phyloP scores from a whole-genome alignment of 2,888 invertebrate species.

The Yponomeuta cagnagella region DNA sequence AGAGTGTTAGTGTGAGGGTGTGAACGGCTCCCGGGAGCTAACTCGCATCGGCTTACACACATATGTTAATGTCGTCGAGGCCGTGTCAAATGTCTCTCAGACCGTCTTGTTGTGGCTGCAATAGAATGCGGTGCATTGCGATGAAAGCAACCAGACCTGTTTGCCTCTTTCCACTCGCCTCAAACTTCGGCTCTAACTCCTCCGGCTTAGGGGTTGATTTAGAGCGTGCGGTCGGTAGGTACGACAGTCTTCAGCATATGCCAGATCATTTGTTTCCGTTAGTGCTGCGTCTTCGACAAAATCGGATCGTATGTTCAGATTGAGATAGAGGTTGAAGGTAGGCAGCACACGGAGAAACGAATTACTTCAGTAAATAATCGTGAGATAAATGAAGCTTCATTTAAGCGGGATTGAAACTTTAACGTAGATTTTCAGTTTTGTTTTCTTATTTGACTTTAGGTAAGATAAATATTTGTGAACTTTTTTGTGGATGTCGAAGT shows the following conservation, averaged over 20 bases:
- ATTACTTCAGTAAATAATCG: slow-evolving; percentile 5
- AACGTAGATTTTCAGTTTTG: background rate
- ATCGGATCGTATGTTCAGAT: slow-evolving; percentile 46
- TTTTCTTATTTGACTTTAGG: too few species aligned
- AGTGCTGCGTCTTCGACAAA: slow-evolving; percentile 52
- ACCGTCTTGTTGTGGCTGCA: slow-evolving; percentile 58
- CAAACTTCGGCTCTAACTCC: slow-evolving; percentile 35
- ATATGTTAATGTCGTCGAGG: slow-evolving; percentile 55
- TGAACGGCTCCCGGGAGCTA: slow-evolving; percentile 4
- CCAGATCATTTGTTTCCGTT: slow-evolving; percentile 71
- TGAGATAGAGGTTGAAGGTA: background rate
- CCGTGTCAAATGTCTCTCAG: slow-evolving; percentile 69
- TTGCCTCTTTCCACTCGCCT: slow-evolving; percentile 41
- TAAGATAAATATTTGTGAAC: background rate
- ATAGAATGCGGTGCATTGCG: slow-evolving; percentile 60
- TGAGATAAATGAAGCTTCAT: background rate
- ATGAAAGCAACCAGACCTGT: slow-evolving; percentile 63
- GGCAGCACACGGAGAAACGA: slow-evolving; percentile 25
- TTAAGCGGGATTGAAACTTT: background rate
- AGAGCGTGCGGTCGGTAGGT: slow-evolving; percentile 25
- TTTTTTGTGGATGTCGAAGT: background rate
- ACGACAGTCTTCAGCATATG: slow-evolving; percentile 52
- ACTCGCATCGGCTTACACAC: slow-evolving; percentile 45
- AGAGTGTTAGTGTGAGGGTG: slow-evolving; percentile 8
- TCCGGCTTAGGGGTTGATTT: background rate